phyloP scores from a whole-genome alignment of 1,140 invertebrate species.

The Patella vulgata region DNA sequence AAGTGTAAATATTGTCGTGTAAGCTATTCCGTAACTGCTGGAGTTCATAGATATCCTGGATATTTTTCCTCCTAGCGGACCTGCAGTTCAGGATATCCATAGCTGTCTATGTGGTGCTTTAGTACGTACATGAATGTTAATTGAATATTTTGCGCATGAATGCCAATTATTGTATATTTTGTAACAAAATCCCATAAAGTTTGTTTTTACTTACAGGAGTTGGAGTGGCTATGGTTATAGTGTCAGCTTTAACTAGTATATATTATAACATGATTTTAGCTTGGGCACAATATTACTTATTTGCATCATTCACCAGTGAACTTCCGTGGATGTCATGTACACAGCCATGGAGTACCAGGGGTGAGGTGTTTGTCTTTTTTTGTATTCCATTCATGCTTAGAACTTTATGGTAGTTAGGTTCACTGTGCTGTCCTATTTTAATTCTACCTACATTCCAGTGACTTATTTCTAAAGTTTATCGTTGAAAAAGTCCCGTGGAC shows the following conservation, averaged over 20 bases:
- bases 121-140: no score
- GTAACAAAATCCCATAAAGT: no score
- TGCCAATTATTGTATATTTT: no score
- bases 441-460: neutral
- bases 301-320: constrained; percentile 68
- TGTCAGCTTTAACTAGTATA: constrained; percentile 70
- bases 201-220: constrained; percentile 48
- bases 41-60: no score
- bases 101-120: no score
- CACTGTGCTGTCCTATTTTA: neutral
- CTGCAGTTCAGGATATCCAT: no score
- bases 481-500: no score
- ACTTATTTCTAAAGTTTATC: neutral
- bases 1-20: no score
- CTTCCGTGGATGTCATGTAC: constrained; percentile 92
- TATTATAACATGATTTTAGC: constrained; percentile 98
- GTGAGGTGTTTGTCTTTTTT: constrained; percentile 13
- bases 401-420: neutral
- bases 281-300: constrained; percentile 94
- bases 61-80: no score
- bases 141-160: no score
- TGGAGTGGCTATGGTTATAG: constrained; percentile 51
- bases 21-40: no score
- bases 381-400: no score
- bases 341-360: constrained; percentile 42